These are phyloP conservation scores for Reinhardtius hippoglossoides DNA, from an alignment of 2,113 vertebrate genomes.

Conservation along the genomic window DNA sequence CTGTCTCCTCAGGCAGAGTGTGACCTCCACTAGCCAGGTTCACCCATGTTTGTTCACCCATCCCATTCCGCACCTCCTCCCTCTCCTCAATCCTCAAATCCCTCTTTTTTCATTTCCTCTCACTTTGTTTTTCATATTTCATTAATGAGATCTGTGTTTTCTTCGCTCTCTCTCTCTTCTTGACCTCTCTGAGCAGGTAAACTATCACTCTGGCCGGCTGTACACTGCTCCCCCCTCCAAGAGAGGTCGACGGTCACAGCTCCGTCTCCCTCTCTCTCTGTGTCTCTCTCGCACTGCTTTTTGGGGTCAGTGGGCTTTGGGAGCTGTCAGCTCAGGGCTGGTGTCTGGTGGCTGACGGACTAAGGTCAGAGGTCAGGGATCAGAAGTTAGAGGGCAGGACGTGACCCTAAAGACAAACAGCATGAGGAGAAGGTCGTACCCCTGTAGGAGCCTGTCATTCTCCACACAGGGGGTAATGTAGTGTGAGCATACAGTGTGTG, in stretches of 20 bases:
- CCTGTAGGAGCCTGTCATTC: slow-evolving; percentile 78
- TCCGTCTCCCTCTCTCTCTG: slow-evolving; percentile 26
- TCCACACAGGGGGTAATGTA: slow-evolving; percentile 68
- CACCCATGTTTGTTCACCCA: slow-evolving; percentile 74
- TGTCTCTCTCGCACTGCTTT: slow-evolving; percentile 10
- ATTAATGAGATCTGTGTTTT: slow-evolving; percentile 12
- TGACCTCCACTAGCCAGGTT: slow-evolving; percentile 81
- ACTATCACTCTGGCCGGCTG: slow-evolving; percentile 37
- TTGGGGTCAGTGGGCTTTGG: slow-evolving; percentile 79
- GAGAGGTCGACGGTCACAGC: slow-evolving; percentile 55
- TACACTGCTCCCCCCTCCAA: slow-evolving; percentile 23
- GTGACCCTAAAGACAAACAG: slow-evolving; percentile 78
- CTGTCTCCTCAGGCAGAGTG: slow-evolving; percentile 80
- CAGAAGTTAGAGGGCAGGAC: slow-evolving; percentile 71
- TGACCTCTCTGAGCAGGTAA: slow-evolving; percentile 59
- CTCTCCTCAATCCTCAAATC: slow-evolving; percentile 34
- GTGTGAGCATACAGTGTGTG: slow-evolving; percentile 38
- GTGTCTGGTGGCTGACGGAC: slow-evolving; percentile 72
- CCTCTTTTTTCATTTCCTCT: slow-evolving; percentile 26
- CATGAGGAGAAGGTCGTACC: slow-evolving; percentile 66
- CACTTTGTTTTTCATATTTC: slow-evolving; percentile 34
- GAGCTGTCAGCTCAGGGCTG: slow-evolving; percentile 79
- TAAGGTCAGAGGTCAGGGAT: slow-evolving; percentile 69
- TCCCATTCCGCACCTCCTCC: slow-evolving; percentile 47
- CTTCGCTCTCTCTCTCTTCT: slow-evolving; percentile 9